Base-by-base conservation (phyloP, 2,113 vertebrate species). In the Accipiter virgatus region DNA sequence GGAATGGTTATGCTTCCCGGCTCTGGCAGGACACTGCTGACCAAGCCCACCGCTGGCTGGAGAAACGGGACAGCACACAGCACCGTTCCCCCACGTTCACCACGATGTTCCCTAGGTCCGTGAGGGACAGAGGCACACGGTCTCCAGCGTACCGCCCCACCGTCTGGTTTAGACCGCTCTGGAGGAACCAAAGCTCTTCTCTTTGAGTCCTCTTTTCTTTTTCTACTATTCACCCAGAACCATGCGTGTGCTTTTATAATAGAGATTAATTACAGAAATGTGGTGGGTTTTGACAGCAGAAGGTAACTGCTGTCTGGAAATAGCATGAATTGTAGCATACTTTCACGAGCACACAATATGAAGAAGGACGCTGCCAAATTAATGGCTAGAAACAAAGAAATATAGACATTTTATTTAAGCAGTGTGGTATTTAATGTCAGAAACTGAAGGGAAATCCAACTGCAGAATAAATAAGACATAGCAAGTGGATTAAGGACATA, bases 361-460 rank as follows among this genome's bases (percentile, higher is more conserved):
- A 93, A 77, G 84, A 88, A 75, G 78, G 40, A 89, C 63, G 58
- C 6, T 52, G 38, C 3, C 36, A 65, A 80, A 90, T 90, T 56
- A 96, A 67, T 52, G 42, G 43, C 48, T 81, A 48, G 38, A 61
- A 94, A 86, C 36, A 95, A 89, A 97, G 66, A 75, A 92, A 89
- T 45, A 47, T 3, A 90, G 36, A 52, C 17, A 71, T 90, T 85
- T 61, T 90, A 68, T 75, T 95, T 83, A 90, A 81, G 48, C 40
- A 71, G 50, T 67, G 36, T 62, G 47, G 22, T 80, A 95, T 93
- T 95, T 91, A 92, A 88, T 59, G 77, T 73, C 62, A 93, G 62
- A 89, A 97, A 86, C 58, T 70, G 88, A 97, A 92, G 26, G 75
- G 43, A 98, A 96, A 95, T 48, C 31, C 52, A 94, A 56, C n/a